Base-by-base conservation (phyloP, 2,113 vertebrate species). In the Sander vitreus region DNA sequence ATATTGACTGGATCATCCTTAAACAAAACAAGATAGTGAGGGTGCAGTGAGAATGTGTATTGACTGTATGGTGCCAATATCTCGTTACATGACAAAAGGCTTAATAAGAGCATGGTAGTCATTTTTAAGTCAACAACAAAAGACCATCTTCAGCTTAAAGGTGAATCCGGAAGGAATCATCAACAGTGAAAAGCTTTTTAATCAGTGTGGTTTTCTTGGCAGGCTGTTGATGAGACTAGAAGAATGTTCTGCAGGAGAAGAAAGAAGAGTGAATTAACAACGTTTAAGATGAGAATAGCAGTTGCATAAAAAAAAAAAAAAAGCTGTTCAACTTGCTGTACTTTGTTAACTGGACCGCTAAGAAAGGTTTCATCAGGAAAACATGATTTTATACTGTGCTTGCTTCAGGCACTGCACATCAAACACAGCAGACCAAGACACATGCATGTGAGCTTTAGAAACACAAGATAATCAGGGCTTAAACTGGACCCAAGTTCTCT, bases 161-260 rank as follows among this genome's bases (percentile, higher is more conserved):
- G 21, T 27, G 36, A 71, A 30, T 77, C 39, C 54, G 69, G 69
- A 47, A 65, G 19, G 18, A 51, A 81, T 82, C 15, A 12, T 73
- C 43, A 39, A 51, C 39, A 58, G 19, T 39, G 12, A 70, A 70
- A 68, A 2, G 47, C n/a, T 66, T 76, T 23, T 16, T 48, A 21
- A 65, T 73, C 47, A 50, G 43, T 43, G 5, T 13, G 58, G 43
- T 70, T 75, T 67, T 76, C 82, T 83, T 87, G 83, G 88, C 81
- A 76, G 84, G 73, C 6, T 57, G 80, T 18, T 47, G 83, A 51
- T 77, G 77, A 58, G 27, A 68, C 83, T 93, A 95, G 90, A 95
- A 95, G 85, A 94, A 95, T 0, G 94, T 95, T 80, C 94, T 95
- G 92, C 75, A 86, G 70, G 36, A 76, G 76, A 85, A 83, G 39